Evolutionary conservation across 2,797 vertebrate genomes (phyloP), one percentile per base, ranked within the genome.

Genomic region (Girardinus metallicus): DNA sequence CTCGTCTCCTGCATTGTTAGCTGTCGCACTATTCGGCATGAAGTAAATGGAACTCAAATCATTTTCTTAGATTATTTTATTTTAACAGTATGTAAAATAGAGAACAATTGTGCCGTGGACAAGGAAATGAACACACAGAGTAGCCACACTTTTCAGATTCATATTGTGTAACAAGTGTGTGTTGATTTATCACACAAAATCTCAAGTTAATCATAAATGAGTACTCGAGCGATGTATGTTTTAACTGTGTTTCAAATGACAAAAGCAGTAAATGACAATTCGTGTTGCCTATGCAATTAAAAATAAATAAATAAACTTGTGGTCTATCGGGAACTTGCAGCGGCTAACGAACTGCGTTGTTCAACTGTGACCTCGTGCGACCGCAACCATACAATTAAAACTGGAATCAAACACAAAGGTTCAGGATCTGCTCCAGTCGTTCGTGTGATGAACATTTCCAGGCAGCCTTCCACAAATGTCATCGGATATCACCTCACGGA

Each of bases 401-500:
- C n/a, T 4, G n/a, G 36, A 55, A 76, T 66, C 41, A 43, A 68
- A 81, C 43, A 64, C 21, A 83, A 79, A 86, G 73, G 34, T 82
- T 60, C 80, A 80, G 72, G 72, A 26, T 60, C 1, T 1, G 1
- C 51, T 78, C 75, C 36, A 47, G 23, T 82, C 79, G 31, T 73
- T 77, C 23, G 26, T 1, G 41, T 77, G 75, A n/a, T 15, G 23
- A 76, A 73, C 71, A 46, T 60, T 49, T 49, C 84, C 79, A 77
- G 44, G 6, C 73, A 57, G 18, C 0, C 15, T 13, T 43, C 75
- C 62, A 75, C 60, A 92, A 94, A 93, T 89, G 90, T 83, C 91
- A 90, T 9, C 66, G 75, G 81, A 80, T 90, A 88, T 90, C 87
- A 76, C 57, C 73, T 5, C 55, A 66, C 10, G 74, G 51, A 43